Evolutionary conservation across 2,797 vertebrate genomes (phyloP), one percentile per base, ranked within the genome.

Genomic region (Typhlichthys subterraneus): DNA sequence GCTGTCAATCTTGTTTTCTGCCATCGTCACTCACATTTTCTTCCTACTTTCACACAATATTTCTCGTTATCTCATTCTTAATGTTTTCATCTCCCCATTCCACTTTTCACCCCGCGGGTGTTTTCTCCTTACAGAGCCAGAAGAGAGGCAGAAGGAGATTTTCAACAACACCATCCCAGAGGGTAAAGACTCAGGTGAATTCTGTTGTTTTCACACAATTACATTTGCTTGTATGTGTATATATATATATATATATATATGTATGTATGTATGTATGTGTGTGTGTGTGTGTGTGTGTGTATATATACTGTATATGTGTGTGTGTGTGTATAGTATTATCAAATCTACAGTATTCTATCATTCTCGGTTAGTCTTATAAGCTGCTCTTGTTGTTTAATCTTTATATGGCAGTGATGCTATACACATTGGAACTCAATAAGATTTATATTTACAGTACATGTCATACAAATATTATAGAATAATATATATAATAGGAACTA

Each of bases 91-190:
- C 45, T 67, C 50, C 60, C 29, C 53, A 0, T 60, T 59, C 57
- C 67, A 31, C 33, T 61, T 13, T 17, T 48, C 63, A 53, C 47
- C 5, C 58, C 38, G 7, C 45, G 65, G 75, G 57, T 48, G 17
- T n/a, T 63, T 66, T 75, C 74, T 57, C 57, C 53, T 53, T n/a
- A 48, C 85, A 94, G 93, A 93, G 79, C 84, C 85, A 0, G 92
- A 93, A 53, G 90, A 92, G 77, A 93, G 91, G 75, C 88, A 87
- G 72, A 92, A 82, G 78, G 89, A 93, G 61, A 89, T 93, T 42
- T 51, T 91, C 17, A 94, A 94, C 88, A 94, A 93, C 88, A 93
- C 83, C 76, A 91, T 93, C 81, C 89, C 89, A 46, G 92, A 92
- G 79, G 83, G 72, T 46, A 92, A 84, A 85, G 87, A 91, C 82